Base-by-base conservation (phyloP, 2,113 vertebrate genomes). In the Rhinoderma darwinii region DNA sequence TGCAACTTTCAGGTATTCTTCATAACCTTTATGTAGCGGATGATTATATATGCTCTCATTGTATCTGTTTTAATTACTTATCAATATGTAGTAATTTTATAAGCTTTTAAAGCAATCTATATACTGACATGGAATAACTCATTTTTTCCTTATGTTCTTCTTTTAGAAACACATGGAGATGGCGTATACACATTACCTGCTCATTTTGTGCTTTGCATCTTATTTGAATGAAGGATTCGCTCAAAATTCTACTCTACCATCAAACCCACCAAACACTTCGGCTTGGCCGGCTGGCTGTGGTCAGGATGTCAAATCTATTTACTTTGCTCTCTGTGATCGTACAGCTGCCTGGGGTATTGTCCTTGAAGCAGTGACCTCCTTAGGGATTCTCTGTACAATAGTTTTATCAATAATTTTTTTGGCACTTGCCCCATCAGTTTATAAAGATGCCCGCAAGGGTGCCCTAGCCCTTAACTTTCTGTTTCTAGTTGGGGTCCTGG, bases 281-380 rank as follows among this genome's bases (percentile, higher is more conserved):
- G 78, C 5, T 50, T 17, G 17, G 30, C 86, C 86, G 11, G 14
- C 32, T 25, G 86, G 86, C 39, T 87, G 86, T 74, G 54, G 86
- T 47, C 68, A 50, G 0, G 30, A 87, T 75, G 68, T 87, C 39
- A 44, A 63, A 7, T 82, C 63, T 5, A 82, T 87, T 30, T 87
- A 72, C 78, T 87, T 63, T 66, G 22, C 27, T 47, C 79, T 87
- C 8, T 87, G 86, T 39, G 86, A 87, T 47, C 68, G 82, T 56
- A 82, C 61, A 50, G 66, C 86, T 20, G 78, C 41, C 54, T 87
- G 86, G 86, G 86, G 86, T 27, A 87, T 87, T 50, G 43, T 87
- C 56, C 27, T 87, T 75, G 79, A 82, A 61, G 27, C 70, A 8
- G 51, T 87, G 18, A 72, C 86, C 51, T 70, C 78, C 15, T 82